phyloP scores from a whole-genome alignment of 2,113 vertebrate genomes.

The Protobothrops mucrosquamatus region DNA sequence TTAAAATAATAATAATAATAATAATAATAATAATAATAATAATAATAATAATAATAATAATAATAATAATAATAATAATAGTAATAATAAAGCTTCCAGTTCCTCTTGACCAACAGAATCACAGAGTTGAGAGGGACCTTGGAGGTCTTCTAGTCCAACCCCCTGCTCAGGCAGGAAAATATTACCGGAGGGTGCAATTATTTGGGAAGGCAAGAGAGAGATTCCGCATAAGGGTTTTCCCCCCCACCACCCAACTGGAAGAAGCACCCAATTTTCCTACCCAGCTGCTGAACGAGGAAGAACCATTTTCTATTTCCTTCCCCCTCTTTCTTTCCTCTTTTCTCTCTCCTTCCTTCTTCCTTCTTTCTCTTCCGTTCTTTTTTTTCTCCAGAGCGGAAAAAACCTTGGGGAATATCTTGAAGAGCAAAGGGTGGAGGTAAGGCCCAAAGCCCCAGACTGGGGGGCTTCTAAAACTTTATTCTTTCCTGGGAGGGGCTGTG shows the following conservation, averaged over 20 bases:
- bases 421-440: constrained; percentile 83
- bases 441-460: background rate
- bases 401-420: constrained; percentile 80
- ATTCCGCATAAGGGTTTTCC: rapidly evolving
- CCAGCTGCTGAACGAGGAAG: background rate
- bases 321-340: background rate
- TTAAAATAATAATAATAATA: background rate
- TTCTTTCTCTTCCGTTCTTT: background rate
- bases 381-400: constrained; percentile 73
- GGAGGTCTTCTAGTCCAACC: no score
- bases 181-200: rapidly evolving
- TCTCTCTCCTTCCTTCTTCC: background rate
- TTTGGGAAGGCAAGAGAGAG: background rate
- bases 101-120: background rate
- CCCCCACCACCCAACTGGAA: background rate
- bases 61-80: no score
- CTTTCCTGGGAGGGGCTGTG: background rate
- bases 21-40: no score
- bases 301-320: no score
- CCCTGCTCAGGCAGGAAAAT: no score
- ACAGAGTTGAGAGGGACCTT: no score
- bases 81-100: background rate
- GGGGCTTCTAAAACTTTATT: no score
- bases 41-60: no score
- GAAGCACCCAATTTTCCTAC: no score